These are phyloP conservation scores for Isurus oxyrinchus DNA, from an alignment of 2,113 vertebrate genomes.

Conservation along the genomic window DNA sequence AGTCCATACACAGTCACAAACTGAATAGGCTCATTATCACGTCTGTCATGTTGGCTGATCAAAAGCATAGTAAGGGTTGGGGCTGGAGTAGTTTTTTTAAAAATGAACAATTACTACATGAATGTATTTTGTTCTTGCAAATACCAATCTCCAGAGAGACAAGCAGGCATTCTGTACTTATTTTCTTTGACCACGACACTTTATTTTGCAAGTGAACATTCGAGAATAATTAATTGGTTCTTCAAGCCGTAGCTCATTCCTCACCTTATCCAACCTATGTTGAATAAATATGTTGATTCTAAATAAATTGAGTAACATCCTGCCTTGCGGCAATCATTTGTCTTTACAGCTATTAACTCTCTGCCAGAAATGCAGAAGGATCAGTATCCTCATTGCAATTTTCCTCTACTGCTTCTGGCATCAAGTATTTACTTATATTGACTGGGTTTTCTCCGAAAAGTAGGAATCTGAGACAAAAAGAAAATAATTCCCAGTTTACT, in stretches of 20 bases:
- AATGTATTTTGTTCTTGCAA: neutral
- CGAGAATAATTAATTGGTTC: neutral
- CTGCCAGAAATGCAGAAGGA: neutral
- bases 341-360: neutral
- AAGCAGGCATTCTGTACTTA: neutral
- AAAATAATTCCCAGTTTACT: neutral
- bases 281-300: neutral
- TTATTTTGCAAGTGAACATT: conserved; percentile 15
- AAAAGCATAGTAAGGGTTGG: neutral
- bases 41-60: neutral
- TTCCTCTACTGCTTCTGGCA: too few relatives aligned
- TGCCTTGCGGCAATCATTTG: neutral
- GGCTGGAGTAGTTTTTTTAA: neutral
- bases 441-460: neutral
- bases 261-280: neutral
- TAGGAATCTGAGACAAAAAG: neutral
- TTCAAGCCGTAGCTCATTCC: neutral
- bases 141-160: neutral
- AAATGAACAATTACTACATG: neutral
- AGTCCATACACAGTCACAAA: neutral
- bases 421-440: neutral
- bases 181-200: neutral
- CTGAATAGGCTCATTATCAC: neutral
- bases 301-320: neutral
- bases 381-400: neutral